These are phyloP conservation scores for Agrotis ipsilon DNA, from an alignment of 2,888 invertebrate genomes.

Conservation along the genomic window DNA sequence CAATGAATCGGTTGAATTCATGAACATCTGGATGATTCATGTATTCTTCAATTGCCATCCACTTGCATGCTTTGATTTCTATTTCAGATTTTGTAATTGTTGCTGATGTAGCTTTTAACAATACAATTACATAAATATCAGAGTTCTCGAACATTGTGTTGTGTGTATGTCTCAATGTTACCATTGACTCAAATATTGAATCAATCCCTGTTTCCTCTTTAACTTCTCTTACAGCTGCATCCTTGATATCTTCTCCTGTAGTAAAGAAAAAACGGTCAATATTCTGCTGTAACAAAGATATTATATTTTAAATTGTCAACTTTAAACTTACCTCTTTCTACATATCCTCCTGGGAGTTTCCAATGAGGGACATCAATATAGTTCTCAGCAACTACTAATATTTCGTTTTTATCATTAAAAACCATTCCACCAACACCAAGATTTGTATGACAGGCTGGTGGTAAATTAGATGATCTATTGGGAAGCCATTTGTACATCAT, in stretches of 20 bases:
- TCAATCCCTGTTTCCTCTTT: constrained; percentile 97
- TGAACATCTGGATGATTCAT: constrained; percentile 93
- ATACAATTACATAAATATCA: constrained; percentile 96
- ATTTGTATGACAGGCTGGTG: constrained; percentile 95
- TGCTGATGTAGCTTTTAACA: constrained; percentile 92
- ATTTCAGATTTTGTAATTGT: constrained; percentile 93
- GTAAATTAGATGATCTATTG: constrained; percentile 92
- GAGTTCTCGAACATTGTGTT: constrained; percentile 95
- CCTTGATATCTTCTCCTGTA: constrained; percentile 95
- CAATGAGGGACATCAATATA: constrained; percentile 92
- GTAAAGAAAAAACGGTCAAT: constrained; percentile 39
- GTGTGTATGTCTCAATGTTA: constrained; percentile 95
- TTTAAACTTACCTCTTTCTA: constrained; percentile 94
- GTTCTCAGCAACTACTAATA: constrained; percentile 96
- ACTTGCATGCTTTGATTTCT: constrained; percentile 95
- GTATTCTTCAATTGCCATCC: constrained; percentile 96
- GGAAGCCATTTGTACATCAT: constrained; percentile 96
- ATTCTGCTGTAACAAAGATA: not conserved
- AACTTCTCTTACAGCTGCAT: constrained; percentile 96
- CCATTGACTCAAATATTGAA: constrained; percentile 94
- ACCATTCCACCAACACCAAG: constrained; percentile 97
- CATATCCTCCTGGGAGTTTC: constrained; percentile 98
- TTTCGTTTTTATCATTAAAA: constrained; percentile 94
- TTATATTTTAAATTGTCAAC: not conserved
- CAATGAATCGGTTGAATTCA: constrained; percentile 93